Conservation (phyloP, 2,797 vertebrate genomes). For the Notolabrus celidotus region DNA sequence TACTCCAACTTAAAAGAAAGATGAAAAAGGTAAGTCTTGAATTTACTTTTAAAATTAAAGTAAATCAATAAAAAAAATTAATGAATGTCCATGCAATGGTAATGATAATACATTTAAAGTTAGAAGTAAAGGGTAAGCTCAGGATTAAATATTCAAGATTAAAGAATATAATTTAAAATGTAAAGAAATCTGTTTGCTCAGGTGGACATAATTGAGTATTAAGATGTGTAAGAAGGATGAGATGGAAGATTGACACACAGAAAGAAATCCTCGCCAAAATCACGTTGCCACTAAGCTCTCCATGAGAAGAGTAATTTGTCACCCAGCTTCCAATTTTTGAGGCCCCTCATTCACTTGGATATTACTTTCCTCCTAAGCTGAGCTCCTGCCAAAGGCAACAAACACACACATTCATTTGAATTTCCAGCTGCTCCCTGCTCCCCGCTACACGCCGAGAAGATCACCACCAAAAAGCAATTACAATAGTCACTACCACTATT, state of each 20-base stretch:
- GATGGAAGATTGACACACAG: conserved; percentile 40
- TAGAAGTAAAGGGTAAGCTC: neutral
- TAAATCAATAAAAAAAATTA: too few relatives aligned
- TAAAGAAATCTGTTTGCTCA: conserved; percentile 30
- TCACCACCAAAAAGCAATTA: conserved; percentile 74
- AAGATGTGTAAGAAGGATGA: conserved; percentile 27
- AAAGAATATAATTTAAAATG: neutral
- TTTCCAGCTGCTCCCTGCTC: conserved; percentile 66
- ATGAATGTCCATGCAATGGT: too few relatives aligned
- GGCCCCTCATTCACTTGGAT: conserved; percentile 60
- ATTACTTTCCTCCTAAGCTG: conserved; percentile 53
- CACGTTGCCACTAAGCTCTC: conserved; percentile 40
- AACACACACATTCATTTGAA: conserved; percentile 67
- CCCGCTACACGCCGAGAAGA: conserved; percentile 43
- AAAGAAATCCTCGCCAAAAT: conserved; percentile 32
- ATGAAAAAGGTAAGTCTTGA: too few relatives aligned
- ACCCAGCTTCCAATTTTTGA: conserved; percentile 62
- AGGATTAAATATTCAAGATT: conserved; percentile 12
- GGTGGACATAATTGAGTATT: conserved; percentile 23
- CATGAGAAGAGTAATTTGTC: conserved; percentile 70
- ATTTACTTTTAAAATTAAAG: too few relatives aligned
- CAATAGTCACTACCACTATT: conserved; percentile 53
- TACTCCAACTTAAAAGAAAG: too few relatives aligned
- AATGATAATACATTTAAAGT: neutral
- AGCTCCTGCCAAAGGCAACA: conserved; percentile 69